Evolutionary conservation across 2,113 vertebrate species (phyloP), one percentile per base, ranked within the genome.

Genomic region (Geococcyx californianus): DNA sequence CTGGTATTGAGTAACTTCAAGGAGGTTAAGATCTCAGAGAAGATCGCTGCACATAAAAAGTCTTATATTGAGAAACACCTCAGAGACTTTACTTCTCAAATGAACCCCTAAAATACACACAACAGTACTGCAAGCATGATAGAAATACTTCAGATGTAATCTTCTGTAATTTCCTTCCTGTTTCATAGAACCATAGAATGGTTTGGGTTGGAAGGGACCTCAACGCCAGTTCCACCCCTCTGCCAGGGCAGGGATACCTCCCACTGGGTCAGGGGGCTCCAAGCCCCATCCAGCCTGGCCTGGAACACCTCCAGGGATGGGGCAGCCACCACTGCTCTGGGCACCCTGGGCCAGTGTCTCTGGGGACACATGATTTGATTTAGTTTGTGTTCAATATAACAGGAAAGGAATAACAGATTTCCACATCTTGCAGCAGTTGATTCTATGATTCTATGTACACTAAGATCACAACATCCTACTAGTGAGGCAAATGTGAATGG

Each of bases 1-100:
- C 54, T 82, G 66, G 49, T n/a, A 73, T 45, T 89, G 74, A 78
- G 81, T n/a, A 79, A 95, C 73, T 67, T 94, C 52, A 87, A 84
- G 73, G 56, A 84, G 64, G 23, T 87, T 38, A 68, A 75, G 66
- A 80, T 31, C n/a, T 76, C 24, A 10, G 49, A 72, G 24, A 42
- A 69, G 69, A 79, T 68, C 36, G 49, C 47, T 28, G 21, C 3
- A 29, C 47, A 67, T 67, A 64, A 82, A 81, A 94, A 78, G n/a
- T 49, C 49, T 68, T 66, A 59, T 56, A 47, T 20, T 89, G 73
- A 82, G 74, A 91, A 90, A 95, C 18, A 56, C 28, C 58, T 74
- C 84, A 89, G 51, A 87, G 81, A 62, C 64, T 90, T 84, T 56
- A 76, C 44, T 73, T 64, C 72, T 83, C 58, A 34, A 84, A 90